Evolutionary conservation across 2,113 vertebrate species (phyloP).

Genomic region (Panthera tigris): DNA sequence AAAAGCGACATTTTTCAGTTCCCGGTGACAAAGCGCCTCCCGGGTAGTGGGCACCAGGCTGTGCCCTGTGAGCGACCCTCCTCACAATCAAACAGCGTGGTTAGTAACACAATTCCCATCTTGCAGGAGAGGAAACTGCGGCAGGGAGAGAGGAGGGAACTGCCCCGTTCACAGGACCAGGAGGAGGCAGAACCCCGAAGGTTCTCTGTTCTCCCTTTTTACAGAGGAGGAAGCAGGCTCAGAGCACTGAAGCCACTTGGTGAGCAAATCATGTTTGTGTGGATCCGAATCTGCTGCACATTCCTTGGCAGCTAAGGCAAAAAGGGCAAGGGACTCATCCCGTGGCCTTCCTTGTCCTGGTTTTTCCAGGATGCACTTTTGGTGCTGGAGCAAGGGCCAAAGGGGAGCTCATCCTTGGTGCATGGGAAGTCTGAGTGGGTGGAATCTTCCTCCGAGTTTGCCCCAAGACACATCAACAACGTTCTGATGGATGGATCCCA

Average conservation of each 20-base stretch:
- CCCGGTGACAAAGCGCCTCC: not conserved
- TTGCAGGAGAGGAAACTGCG: not conserved
- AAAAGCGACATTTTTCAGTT: not conserved
- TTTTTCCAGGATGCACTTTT: not conserved
- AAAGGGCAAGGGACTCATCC: not conserved
- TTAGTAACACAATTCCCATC: not conserved
- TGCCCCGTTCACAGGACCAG: rapidly evolving
- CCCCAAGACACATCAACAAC: not conserved
- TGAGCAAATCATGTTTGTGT: not conserved
- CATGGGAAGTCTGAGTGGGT: not conserved
- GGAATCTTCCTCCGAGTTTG: not conserved
- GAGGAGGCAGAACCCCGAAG: not conserved
- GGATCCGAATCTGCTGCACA: not conserved
- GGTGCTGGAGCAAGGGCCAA: not conserved
- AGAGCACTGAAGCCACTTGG: not conserved
- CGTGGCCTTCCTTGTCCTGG: not conserved
- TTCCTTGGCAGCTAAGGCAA: not conserved
- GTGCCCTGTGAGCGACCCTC: not conserved
- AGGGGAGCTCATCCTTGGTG: not conserved
- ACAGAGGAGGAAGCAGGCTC: not conserved
- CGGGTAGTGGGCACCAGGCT: rapidly evolving
- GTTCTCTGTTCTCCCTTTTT: not conserved
- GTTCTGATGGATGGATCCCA: not conserved
- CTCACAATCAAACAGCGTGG: not conserved
- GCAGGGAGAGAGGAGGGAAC: not conserved